These are phyloP conservation scores for Pangasius mekongensis DNA, from an alignment of 2,797 vertebrate genomes.

Conservation along the genomic window DNA sequence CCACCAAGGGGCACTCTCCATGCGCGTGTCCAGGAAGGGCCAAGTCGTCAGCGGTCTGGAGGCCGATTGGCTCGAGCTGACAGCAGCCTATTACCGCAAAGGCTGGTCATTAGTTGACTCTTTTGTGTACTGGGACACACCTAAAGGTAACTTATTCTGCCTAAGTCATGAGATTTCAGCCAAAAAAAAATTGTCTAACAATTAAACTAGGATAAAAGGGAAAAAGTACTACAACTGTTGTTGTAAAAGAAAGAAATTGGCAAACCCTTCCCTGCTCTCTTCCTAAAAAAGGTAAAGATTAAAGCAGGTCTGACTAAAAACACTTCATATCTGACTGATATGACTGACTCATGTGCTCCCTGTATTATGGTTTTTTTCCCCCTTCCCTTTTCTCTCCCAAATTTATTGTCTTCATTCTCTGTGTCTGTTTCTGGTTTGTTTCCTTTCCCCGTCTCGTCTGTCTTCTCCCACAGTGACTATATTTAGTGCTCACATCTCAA, in stretches of 20 bases:
- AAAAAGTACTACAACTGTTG: not conserved
- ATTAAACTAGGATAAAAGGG: not conserved
- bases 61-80: conserved; percentile 96
- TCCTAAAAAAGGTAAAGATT: conserved; percentile 17
- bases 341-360: not conserved
- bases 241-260: not conserved
- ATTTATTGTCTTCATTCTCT: not conserved
- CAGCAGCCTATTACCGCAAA: conserved; percentile 90
- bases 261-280: not conserved
- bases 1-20: conserved; percentile 88
- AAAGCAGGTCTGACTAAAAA: conserved; percentile 24
- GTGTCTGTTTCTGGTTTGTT: conserved; percentile 16
- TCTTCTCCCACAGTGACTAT: conserved; percentile 62
- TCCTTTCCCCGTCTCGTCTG: conserved; percentile 37
- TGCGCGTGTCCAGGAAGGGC: conserved; percentile 92
- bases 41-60: conserved; percentile 88
- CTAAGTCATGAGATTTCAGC: too few relatives aligned
- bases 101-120: conserved; percentile 93
- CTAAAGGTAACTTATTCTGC: conserved; percentile 78
- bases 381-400: not conserved
- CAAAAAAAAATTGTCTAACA: not conserved
- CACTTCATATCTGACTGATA: conserved; percentile 16
- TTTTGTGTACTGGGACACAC: conserved; percentile 91
- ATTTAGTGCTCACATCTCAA: conserved; percentile 68
- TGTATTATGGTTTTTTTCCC: not conserved